Base-by-base conservation (phyloP, 2,113 vertebrate genomes). In the Macrotus californicus region DNA sequence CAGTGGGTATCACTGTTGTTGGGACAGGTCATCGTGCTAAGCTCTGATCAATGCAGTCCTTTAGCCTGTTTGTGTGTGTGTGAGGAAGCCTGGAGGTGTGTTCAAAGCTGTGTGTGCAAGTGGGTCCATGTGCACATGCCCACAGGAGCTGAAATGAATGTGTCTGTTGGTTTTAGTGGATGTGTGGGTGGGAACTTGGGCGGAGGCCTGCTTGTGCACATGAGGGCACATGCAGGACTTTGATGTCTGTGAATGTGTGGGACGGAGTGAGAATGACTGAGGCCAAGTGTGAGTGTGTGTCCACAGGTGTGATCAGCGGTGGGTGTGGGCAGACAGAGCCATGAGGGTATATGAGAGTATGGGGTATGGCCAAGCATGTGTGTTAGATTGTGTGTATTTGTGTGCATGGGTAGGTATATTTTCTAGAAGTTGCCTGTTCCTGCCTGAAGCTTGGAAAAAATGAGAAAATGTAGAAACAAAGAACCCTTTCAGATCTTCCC, bases 401-500 rank as follows among this genome's bases (percentile, higher is more conserved):
- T 87, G 59, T 80, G 18, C 41, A 7, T 52, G 14, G 36, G n/a
- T 22, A 29, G 80, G 18, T 39, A 11, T 79, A 31, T 91, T 83
- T 92, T 87, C 46, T 39, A 19, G 76, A 91, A 56, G 26, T 11
- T 91, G 39, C 46, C 48, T 91, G 77, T 79, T 12, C 39, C 19
- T 88, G 22, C 54, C 24, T 66, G 43, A 66, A 41, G 50, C 54
- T 43, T 87, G 46, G 66, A 67, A 87, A 70, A 93, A 73, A 64
- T 76, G 67, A 93, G 87, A 91, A 72, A 83, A 67, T 59, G 46
- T 83, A 50, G 26, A 83, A 93, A 79, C 83, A 88, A 87, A 83
- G 70, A 84, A 87, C 4, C 13, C 46, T 91, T 93, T 95, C 48
- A 91, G 77, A 73, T n/a, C 70, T 84, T 95, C 61, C 39, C 72